phyloP scores from a whole-genome alignment of 2,888 invertebrate species.

The Chironomus tentans region DNA sequence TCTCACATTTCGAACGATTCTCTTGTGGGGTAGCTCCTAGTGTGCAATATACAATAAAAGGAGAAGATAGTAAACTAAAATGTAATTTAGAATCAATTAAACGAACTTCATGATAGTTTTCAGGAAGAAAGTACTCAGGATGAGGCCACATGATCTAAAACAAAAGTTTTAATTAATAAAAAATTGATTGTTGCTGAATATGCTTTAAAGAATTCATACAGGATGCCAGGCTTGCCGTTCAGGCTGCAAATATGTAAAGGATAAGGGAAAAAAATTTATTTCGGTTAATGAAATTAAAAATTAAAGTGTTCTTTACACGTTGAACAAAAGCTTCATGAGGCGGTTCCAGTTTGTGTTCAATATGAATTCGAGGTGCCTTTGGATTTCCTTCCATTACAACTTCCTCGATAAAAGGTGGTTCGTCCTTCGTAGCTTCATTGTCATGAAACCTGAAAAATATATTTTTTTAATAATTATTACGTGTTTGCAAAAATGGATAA shows the following conservation, averaged over 20 bases:
- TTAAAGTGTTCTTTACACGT: background rate
- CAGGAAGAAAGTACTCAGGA: constrained; percentile 17
- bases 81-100: background rate
- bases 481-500: background rate
- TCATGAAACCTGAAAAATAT: background rate
- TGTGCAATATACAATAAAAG: background rate
- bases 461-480: background rate
- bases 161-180: background rate
- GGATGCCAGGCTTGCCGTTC: constrained; percentile 20
- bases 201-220: background rate
- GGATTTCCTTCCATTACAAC: constrained; percentile 20
- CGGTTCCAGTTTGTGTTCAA: background rate
- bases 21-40: constrained; percentile 9
- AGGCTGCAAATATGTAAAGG: background rate
- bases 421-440: background rate
- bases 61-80: background rate
- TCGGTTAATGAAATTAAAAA: background rate
- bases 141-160: constrained; percentile 20
- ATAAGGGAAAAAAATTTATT: background rate
- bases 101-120: constrained; percentile 12
- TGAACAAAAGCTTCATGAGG: constrained; percentile 10
- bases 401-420: background rate
- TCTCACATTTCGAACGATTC: constrained; percentile 11
- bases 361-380: constrained; percentile 2
- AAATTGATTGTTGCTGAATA: background rate